Base-by-base conservation (phyloP, 2,113 vertebrate genomes). In the Asarcornis scutulata region DNA sequence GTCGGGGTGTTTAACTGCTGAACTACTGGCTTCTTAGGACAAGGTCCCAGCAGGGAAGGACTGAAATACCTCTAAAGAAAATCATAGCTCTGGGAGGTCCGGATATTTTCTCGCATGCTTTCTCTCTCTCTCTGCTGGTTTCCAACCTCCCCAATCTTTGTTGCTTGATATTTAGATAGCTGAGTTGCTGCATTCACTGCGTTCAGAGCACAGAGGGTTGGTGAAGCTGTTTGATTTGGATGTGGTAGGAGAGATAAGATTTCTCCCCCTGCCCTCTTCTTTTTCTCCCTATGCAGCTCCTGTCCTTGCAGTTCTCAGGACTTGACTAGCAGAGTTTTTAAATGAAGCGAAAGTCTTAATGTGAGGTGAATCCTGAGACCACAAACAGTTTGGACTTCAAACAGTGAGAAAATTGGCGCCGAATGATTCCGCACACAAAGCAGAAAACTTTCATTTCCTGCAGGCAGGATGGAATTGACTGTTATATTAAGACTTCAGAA, bases 401-500 rank as follows among this genome's bases (percentile, higher is more conserved):
- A 98, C 97, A 95, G 96, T 91, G 95, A 98, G 97, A 96, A 98
- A 98, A 98, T 97, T 98, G 97, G 96, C 18, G 78, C 93, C 82
- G 97, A 98, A 97, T 91, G 97, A 97, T 98, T 97, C 56, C 36
- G 75, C 97, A 97, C 96, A 97, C 95, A 98, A 98, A 97, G 96
- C 97, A 97, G 97, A 97, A 97, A 98, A 97, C 97, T 97, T 98
- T 97, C 97, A 97, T 98, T 98, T 98, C 97, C 98, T 97, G 93
- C 93, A 95, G 97, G 95, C 97, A 94, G 96, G 97, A 96, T 97
- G 97, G 97, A 97, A 98, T 97, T 97, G 98, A 97, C 98, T 98
- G 97, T 96, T 98, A 92, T 97, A 97, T 97, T 97, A 98, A 97
- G 97, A 97, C 98, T 98, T 98, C 97, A 97, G 97, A 98, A 97